Percentiles rank a stretch among this genome's conserved stretches.
These are phyloP conservation scores for Terebella lapidaria DNA, from an alignment of 2,888 invertebrate genomes.

Conservation along the genomic window DNA sequence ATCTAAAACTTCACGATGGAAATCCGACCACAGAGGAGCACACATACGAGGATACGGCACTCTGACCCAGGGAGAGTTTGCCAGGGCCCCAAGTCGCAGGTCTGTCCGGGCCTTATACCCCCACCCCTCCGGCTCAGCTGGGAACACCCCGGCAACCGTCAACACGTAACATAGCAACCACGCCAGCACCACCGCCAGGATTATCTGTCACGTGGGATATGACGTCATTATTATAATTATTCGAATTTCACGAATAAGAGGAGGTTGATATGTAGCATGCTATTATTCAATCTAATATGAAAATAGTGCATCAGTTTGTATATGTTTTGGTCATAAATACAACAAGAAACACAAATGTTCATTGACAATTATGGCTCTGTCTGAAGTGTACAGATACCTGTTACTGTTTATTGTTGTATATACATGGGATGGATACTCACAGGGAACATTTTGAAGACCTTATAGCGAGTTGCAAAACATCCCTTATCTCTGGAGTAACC, in stretches of 20 bases:
- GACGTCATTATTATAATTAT: no score
- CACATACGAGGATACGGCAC: slow-evolving; percentile 58
- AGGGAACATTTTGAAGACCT: slow-evolving; percentile 74
- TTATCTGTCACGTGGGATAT: slow-evolving; percentile 32
- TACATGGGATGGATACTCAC: slow-evolving; percentile 59
- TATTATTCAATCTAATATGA: no score
- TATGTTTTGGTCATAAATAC: no score
- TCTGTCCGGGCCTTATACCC: slow-evolving; percentile 50
- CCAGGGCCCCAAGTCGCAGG: slow-evolving; percentile 32
- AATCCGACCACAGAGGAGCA: no score
- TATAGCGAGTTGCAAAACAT: slow-evolving; percentile 61
- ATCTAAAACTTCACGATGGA: no score
- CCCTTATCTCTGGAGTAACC: slow-evolving; percentile 57
- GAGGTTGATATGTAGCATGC: no score
- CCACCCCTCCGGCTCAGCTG: slow-evolving; percentile 38
- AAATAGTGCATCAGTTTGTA: no score
- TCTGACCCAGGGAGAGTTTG: slow-evolving; percentile 45
- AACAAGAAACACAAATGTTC: no score
- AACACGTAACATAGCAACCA: slow-evolving; percentile 49
- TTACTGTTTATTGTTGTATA: no score
- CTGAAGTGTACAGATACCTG: no score
- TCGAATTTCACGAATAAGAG: no score
- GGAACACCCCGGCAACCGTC: slow-evolving; percentile 52
- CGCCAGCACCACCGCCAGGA: slow-evolving; percentile 31
- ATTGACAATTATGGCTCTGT: no score